A percentile compares a stretch with the other conserved stretches of the same genome.
These are phyloP conservation scores for Gasterosteus nipponicus DNA, from an alignment of 2,113 vertebrate species.

Conservation along the genomic window DNA sequence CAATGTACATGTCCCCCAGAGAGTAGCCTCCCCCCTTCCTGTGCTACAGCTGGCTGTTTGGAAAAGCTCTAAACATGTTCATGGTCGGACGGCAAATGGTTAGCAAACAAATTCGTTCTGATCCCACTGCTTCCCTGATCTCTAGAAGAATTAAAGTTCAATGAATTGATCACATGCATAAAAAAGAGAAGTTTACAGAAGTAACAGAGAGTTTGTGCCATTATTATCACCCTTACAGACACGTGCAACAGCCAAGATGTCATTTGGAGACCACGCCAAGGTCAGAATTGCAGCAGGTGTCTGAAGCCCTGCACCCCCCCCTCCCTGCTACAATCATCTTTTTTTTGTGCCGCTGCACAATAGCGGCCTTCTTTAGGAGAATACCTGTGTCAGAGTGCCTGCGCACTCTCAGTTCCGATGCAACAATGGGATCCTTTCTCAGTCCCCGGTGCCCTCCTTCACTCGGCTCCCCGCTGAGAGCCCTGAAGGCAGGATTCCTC, in stretches of 20 bases:
- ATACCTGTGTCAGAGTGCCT: conserved; percentile 83
- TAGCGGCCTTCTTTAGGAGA: conserved; percentile 76
- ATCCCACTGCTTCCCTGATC: background rate
- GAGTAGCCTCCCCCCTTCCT: background rate
- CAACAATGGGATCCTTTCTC: conserved; percentile 82
- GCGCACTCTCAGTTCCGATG: conserved; percentile 61
- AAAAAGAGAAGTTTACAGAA: no score
- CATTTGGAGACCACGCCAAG: conserved; percentile 15
- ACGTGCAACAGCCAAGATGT: conserved; percentile 17
- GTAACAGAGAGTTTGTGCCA: background rate
- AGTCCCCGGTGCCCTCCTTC: conserved; percentile 60
- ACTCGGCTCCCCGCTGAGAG: conserved; percentile 53
- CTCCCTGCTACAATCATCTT: conserved; percentile 15
- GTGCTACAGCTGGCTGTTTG: background rate
- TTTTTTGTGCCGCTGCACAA: conserved; percentile 67
- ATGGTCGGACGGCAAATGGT: background rate
- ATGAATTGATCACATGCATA: no score
- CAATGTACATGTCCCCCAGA: background rate
- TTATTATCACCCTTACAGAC: background rate
- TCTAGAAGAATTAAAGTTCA: background rate
- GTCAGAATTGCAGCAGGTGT: conserved; percentile 69
- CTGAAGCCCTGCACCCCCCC: conserved; percentile 17
- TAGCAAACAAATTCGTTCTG: background rate
- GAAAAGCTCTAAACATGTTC: background rate
- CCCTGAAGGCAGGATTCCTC: conserved; percentile 43